Conservation (phyloP, 1,140 invertebrate species). For the Macrocentrus cingulum region DNA sequence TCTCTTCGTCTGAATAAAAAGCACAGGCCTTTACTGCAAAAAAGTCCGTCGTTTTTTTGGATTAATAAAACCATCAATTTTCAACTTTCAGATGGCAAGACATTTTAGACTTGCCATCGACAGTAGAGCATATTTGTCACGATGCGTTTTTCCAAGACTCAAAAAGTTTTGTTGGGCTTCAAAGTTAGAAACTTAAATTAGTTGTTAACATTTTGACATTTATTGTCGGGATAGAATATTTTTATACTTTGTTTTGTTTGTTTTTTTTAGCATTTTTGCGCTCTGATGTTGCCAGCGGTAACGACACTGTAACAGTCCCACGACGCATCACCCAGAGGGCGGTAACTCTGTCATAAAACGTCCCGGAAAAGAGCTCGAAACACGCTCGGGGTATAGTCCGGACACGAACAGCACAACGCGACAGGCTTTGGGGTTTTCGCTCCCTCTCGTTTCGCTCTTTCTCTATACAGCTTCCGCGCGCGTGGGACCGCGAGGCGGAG, state of each 20-base stretch:
- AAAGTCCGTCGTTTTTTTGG: too few relatives aligned
- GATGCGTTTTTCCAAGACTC: too few relatives aligned
- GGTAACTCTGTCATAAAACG: conserved; percentile 20
- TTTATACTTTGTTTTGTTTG: background rate
- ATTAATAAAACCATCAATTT: too few relatives aligned
- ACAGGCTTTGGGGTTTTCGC: background rate
- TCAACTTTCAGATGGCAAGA: too few relatives aligned
- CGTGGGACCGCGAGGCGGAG: background rate
- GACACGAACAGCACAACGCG: conserved; percentile 11
- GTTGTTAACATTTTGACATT: too few relatives aligned
- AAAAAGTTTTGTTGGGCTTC: too few relatives aligned
- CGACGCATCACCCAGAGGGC: background rate
- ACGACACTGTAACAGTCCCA: conserved; percentile 8
- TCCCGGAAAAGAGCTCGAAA: conserved; percentile 18
- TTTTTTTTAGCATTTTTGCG: background rate
- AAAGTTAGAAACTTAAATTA: too few relatives aligned
- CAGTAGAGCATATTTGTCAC: too few relatives aligned
- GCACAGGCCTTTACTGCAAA: too few relatives aligned
- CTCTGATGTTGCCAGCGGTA: background rate
- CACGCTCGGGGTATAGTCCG: conserved; percentile 7
- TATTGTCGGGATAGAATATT: background rate
- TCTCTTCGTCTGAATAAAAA: too few relatives aligned
- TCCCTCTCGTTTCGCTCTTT: background rate
- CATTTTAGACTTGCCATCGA: too few relatives aligned
- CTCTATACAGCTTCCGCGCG: background rate